A percentile compares a stretch with the other conserved stretches of the same genome.
Evolutionary conservation across 2,797 vertebrate genomes (phyloP).

Genomic region (Pseudocheirus occidentalis): DNA sequence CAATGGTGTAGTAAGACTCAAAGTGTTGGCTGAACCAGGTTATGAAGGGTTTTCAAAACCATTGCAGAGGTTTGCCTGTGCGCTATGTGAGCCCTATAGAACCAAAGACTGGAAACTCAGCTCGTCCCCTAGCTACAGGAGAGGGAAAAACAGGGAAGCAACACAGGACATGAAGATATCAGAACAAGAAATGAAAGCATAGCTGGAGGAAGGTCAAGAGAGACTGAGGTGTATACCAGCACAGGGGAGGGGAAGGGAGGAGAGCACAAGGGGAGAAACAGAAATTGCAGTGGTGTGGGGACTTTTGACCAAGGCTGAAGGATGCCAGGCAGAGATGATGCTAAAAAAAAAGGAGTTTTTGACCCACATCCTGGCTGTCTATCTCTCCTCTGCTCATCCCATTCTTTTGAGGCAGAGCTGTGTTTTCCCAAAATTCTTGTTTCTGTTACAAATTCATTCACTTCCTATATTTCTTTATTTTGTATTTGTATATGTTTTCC

Average conservation of each 20-base stretch:
- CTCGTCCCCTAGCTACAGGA: not conserved
- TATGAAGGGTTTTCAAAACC: not conserved
- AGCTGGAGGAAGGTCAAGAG: not conserved
- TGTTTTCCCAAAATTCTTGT: not conserved
- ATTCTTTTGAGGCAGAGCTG: not conserved
- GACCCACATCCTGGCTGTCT: not conserved
- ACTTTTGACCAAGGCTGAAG: not conserved
- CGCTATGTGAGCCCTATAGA: not conserved
- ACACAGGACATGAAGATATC: not conserved
- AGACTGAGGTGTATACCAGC: not conserved
- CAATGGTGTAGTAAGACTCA: not conserved
- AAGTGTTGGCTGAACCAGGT: not conserved
- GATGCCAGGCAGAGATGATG: not conserved
- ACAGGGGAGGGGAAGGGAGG: not conserved
- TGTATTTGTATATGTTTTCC: not conserved
- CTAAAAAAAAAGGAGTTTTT: not conserved
- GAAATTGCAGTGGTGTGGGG: not conserved
- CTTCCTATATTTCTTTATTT: not conserved
- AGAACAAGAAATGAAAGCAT: not conserved
- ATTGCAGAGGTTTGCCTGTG: not conserved
- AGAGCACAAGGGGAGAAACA: too few species aligned
- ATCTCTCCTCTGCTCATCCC: not conserved
- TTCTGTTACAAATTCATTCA: not conserved
- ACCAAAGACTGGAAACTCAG: not conserved
- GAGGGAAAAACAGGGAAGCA: not conserved